Percentiles rank a stretch among this genome's conserved stretches.
Evolutionary conservation across 2,113 vertebrate genomes (phyloP).

Genomic region (Tragulus kanchil): DNA sequence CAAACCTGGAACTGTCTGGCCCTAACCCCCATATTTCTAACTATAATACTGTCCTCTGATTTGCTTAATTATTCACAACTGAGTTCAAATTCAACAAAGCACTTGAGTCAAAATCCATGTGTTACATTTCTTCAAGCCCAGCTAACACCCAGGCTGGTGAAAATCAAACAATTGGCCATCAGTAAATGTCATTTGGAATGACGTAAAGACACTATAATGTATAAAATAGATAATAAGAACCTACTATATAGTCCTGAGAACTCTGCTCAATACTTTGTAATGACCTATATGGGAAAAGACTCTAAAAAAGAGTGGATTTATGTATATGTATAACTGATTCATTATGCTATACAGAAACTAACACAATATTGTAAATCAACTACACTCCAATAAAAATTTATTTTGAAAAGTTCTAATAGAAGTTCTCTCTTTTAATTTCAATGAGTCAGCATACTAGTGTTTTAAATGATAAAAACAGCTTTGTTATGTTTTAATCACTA

Average conservation of each 20-base stretch:
- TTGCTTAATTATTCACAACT: constrained; percentile 38
- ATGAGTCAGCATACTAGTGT: background rate
- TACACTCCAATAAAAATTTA: background rate
- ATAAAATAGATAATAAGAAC: background rate
- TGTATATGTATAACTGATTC: background rate
- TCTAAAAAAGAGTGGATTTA: background rate
- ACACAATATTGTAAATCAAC: background rate
- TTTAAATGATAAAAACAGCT: background rate
- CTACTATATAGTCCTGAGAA: background rate
- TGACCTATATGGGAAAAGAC: background rate
- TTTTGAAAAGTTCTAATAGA: background rate
- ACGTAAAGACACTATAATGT: background rate
- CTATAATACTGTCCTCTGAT: background rate
- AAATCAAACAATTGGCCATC: background rate
- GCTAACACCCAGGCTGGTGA: background rate
- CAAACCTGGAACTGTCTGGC: background rate
- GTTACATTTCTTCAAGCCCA: background rate
- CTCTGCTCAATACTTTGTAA: background rate
- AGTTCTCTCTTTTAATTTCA: constrained; percentile 13
- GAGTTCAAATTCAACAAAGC: background rate
- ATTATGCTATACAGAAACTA: background rate
- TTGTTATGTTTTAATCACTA: background rate
- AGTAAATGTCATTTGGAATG: background rate
- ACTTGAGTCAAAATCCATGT: background rate
- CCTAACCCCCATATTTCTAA: background rate